Evolutionary conservation across 2,113 vertebrate species (phyloP).

Genomic region (Lepidiolamprologus cunningtoni): DNA sequence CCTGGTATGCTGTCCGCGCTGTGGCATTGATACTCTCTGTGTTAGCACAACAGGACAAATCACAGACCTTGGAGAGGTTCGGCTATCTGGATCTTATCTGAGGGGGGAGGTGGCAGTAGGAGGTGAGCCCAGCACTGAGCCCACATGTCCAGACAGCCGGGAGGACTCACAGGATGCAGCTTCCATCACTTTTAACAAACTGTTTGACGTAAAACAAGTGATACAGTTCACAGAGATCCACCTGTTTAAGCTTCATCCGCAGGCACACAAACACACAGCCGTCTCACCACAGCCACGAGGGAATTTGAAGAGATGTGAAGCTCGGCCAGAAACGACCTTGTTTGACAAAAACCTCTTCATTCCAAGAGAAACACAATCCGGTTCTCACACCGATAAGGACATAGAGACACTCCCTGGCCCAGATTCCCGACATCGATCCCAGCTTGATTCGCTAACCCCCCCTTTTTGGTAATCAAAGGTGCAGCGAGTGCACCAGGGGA

Average conservation of each 20-base stretch:
- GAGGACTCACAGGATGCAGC: background rate
- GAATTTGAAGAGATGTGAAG: background rate
- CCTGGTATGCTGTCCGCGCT: background rate
- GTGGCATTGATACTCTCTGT: background rate
- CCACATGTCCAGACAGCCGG: background rate
- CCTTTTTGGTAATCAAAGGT: background rate
- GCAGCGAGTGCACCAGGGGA: background rate
- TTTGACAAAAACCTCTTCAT: constrained; percentile 9
- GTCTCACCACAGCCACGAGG: background rate
- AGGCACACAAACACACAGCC: background rate
- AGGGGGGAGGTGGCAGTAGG: background rate
- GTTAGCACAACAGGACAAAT: background rate
- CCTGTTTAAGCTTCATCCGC: background rate
- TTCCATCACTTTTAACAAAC: background rate
- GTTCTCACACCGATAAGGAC: constrained; percentile 6
- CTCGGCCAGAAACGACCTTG: background rate
- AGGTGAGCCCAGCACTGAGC: background rate
- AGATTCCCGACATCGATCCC: background rate
- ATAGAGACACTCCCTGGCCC: constrained; percentile 3
- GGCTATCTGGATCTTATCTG: constrained; percentile 14
- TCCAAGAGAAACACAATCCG: background rate
- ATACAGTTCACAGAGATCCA: background rate
- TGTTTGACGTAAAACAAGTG: background rate
- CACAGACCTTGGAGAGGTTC: background rate
- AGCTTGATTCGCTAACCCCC: background rate